Evolutionary conservation across 2,113 vertebrate species (phyloP).

Genomic region (Elephas maximus): DNA sequence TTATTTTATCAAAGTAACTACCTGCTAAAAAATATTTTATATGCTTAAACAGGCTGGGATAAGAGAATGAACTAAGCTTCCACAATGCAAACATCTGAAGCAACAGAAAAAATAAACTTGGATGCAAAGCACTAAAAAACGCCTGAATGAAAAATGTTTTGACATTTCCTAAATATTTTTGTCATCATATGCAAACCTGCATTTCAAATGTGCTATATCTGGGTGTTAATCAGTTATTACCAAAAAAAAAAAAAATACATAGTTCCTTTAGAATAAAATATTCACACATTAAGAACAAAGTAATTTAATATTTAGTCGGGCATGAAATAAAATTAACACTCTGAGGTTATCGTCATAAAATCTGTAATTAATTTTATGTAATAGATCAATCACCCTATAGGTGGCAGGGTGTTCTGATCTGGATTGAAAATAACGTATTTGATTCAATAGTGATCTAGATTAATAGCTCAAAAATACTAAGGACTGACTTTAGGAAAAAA

Average conservation of each 20-base stretch:
- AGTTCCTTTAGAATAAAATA: background rate
- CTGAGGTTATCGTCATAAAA: background rate
- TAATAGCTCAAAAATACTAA: background rate
- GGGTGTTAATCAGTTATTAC: background rate
- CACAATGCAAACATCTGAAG: slow-evolving; percentile 17
- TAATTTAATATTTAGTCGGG: background rate
- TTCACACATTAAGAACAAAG: background rate
- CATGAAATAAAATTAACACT: background rate
- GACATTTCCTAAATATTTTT: background rate
- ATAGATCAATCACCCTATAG: background rate
- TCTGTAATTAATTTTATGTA: background rate
- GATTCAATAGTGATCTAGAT: background rate
- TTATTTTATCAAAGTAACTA: background rate
- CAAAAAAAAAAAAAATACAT: background rate
- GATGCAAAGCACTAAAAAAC: background rate
- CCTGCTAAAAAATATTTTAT: background rate
- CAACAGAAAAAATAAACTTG: background rate
- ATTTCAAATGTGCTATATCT: background rate
- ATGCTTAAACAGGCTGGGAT: background rate
- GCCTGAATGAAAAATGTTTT: background rate
- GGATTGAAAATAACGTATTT: background rate
- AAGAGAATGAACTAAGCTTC: background rate
- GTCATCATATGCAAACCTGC: background rate
- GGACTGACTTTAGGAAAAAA: background rate
- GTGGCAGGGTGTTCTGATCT: background rate